These are phyloP conservation scores for Ridgeia piscesae DNA, from an alignment of 1,140 invertebrate genomes.

Conservation along the genomic window DNA sequence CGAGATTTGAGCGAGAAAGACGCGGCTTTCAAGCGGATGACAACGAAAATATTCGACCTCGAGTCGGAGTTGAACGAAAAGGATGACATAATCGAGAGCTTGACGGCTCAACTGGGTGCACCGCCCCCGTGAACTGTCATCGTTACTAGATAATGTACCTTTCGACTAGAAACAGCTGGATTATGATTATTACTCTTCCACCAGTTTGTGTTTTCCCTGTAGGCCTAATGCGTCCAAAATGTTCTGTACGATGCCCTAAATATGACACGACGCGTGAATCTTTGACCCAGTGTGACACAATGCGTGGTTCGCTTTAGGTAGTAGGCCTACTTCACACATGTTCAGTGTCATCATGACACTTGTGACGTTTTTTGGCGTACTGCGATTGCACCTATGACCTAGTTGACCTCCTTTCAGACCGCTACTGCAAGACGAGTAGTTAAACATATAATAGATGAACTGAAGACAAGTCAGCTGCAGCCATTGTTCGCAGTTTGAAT, in stretches of 20 bases:
- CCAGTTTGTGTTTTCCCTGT: not conserved
- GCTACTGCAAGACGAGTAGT: not conserved
- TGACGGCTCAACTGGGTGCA: not conserved
- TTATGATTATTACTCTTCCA: not conserved
- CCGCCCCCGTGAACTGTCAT: not conserved
- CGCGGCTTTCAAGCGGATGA: not conserved
- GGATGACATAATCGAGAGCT: not conserved
- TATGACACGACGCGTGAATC: not conserved
- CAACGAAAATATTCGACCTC: not conserved
- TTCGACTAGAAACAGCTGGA: too few relatives aligned
- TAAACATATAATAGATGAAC: too few relatives aligned
- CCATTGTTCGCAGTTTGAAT: not conserved
- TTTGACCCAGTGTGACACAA: not conserved
- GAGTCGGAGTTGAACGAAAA: slow-evolving; percentile 4
- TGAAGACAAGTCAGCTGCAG: not conserved
- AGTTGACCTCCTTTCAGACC: not conserved
- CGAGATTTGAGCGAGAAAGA: not conserved
- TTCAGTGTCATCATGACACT: not conserved
- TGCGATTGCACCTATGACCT: not conserved
- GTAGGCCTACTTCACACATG: not conserved
- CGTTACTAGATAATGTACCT: too few relatives aligned
- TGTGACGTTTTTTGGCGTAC: not conserved
- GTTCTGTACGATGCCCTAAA: not conserved
- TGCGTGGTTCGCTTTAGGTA: not conserved
- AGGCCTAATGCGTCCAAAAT: not conserved